Evolutionary conservation across 2,888 invertebrate genomes (phyloP).

Genomic region (Scaptomyza tumidula): DNA sequence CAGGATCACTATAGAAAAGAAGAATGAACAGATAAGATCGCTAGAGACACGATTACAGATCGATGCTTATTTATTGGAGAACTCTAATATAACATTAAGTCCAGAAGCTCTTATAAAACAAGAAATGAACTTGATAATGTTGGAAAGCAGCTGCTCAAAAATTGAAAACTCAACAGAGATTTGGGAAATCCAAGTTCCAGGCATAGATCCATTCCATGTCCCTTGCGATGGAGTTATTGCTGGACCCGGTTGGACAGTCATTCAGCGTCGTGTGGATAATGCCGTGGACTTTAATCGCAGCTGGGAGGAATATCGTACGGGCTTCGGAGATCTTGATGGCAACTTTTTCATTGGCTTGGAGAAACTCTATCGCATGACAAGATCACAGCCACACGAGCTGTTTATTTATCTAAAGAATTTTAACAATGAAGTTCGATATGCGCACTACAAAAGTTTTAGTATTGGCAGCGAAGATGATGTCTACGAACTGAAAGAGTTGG

Average conservation of each 20-base stretch:
- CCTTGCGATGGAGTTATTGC: constrained; percentile 43
- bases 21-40: constrained; percentile 25
- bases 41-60: constrained; percentile 21
- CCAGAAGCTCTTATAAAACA: constrained; percentile 10
- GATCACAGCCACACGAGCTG: constrained; percentile 30
- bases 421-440: constrained; percentile 24
- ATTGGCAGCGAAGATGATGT: constrained; percentile 33
- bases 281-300: constrained; percentile 35
- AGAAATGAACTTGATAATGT: neutral
- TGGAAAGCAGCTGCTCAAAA: constrained; percentile 37
- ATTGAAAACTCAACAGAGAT: constrained; percentile 25
- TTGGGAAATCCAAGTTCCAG: constrained; percentile 38
- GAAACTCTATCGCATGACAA: constrained; percentile 42
- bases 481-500: constrained; percentile 30
- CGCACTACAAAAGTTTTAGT: constrained; percentile 37
- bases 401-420: constrained; percentile 41
- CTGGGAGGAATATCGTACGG: constrained; percentile 42
- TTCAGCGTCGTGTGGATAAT: constrained; percentile 40
- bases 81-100: constrained; percentile 8
- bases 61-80: constrained; percentile 7
- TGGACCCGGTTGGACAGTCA: constrained; percentile 50
- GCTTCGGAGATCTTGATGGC: constrained; percentile 42
- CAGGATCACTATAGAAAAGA: constrained; percentile 26
- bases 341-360: constrained; percentile 48
- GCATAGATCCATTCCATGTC: constrained; percentile 34